Conservation (phyloP, 2,797 vertebrate genomes). For the Halcyon leucocephala region DNA sequence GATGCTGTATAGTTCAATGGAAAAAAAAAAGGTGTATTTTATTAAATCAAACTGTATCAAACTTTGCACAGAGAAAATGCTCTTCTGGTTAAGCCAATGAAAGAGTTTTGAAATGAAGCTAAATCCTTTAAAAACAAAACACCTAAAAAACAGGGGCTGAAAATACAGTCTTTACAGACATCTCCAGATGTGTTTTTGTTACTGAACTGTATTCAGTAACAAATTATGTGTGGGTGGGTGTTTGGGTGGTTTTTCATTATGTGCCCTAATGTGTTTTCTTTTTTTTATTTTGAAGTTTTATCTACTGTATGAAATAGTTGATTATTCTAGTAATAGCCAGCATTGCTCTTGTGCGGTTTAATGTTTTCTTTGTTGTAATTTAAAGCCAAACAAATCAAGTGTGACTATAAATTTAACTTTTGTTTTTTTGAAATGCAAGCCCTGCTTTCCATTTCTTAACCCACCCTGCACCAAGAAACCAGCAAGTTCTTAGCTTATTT, state of each 20-base stretch:
- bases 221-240: background rate
- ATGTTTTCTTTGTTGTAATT: background rate
- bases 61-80: background rate
- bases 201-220: background rate
- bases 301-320: background rate
- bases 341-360: background rate
- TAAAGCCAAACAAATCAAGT: background rate
- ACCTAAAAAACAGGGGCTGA: background rate
- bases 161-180: background rate
- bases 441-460: accelerated
- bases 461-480: background rate
- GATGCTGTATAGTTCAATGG: background rate
- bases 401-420: background rate
- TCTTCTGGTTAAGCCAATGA: background rate
- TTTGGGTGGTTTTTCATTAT: background rate
- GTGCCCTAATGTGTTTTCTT: background rate
- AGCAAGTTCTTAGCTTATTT: background rate
- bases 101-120: background rate
- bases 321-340: background rate
- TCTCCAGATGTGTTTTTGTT: background rate
- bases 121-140: background rate
- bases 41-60: background rate
- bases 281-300: background rate
- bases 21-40: background rate
- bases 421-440: background rate